phyloP scores from a whole-genome alignment of 1,140 invertebrate species.

The Lepidurus arcticus region DNA sequence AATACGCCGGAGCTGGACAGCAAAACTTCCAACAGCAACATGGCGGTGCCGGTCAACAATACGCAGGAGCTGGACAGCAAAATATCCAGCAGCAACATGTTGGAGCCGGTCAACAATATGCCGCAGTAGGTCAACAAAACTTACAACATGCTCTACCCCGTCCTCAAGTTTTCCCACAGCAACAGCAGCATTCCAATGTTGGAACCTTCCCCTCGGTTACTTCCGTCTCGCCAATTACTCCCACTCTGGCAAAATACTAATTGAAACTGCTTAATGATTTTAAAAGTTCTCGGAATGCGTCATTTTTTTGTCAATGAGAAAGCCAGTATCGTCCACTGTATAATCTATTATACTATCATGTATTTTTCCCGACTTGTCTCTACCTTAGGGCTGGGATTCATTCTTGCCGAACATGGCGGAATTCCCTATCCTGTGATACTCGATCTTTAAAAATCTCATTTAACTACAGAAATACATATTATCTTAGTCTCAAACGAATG shows the following conservation, averaged over 20 bases:
- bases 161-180: not conserved
- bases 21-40: not conserved
- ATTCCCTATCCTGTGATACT: too few species aligned
- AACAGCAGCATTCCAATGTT: not conserved
- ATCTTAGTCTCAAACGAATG: not conserved
- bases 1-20: not conserved
- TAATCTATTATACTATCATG: too few species aligned
- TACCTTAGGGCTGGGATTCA: too few species aligned
- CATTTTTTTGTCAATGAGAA: not conserved
- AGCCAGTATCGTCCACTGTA: not conserved
- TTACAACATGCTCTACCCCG: not conserved
- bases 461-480: too few species aligned
- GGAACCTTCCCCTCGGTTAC: not conserved
- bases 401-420: too few species aligned
- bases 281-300: not conserved
- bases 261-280: not conserved
- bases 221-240: not conserved
- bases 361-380: too few species aligned
- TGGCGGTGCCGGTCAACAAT: too few species aligned
- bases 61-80: not conserved
- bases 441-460: too few species aligned
- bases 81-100: not conserved
- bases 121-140: not conserved
- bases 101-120: not conserved
- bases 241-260: not conserved